Evolutionary conservation across 2,797 vertebrate genomes (phyloP).

Genomic region (Nyctibius grandis): DNA sequence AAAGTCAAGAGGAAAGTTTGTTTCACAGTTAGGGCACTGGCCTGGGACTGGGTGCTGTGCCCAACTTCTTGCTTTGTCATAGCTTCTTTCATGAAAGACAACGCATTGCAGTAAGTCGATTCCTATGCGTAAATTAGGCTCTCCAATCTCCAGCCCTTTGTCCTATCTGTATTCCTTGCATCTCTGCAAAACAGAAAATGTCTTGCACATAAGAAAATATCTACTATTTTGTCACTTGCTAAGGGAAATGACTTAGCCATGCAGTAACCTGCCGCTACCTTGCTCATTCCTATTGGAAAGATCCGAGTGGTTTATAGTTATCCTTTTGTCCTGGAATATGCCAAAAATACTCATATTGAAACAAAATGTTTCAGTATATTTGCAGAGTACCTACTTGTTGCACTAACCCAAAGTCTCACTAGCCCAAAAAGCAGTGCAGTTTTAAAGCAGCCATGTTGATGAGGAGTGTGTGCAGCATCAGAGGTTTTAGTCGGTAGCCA

Average conservation of each 20-base stretch:
- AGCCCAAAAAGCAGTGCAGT: neutral
- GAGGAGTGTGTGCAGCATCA: neutral
- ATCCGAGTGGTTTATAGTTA: rapidly evolving
- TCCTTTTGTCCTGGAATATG: neutral
- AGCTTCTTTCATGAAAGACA: neutral
- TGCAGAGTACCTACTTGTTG: neutral
- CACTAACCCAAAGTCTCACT: neutral
- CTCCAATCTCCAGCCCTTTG: neutral
- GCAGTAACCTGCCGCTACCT: neutral
- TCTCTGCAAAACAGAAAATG: neutral
- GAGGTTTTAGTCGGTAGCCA: neutral
- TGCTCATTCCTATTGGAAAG: neutral
- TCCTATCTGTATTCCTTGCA: neutral
- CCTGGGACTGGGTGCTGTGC: no score
- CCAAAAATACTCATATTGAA: neutral
- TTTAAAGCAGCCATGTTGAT: neutral
- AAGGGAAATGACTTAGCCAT: neutral
- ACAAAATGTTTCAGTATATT: neutral
- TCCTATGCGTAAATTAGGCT: neutral
- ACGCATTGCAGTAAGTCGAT: neutral
- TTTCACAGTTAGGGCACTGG: neutral
- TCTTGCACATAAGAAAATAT: neutral
- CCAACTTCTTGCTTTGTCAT: neutral
- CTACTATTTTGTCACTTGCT: neutral
- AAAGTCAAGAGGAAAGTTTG: neutral